Base-by-base conservation (phyloP, 2,797 vertebrate genomes). In the Halcyon badia region DNA sequence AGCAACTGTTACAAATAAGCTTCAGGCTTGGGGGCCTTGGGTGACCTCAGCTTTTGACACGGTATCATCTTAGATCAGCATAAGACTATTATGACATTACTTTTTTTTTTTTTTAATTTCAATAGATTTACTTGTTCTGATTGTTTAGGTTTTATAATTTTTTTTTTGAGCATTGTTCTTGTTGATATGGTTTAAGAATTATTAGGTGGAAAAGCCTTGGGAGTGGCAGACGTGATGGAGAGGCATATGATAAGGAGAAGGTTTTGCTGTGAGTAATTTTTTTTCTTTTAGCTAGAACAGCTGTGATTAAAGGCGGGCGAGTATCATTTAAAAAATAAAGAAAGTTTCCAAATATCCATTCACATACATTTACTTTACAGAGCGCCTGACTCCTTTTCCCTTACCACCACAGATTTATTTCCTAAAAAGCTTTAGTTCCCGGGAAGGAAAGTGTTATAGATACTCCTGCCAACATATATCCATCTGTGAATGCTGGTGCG, bases 381-480 rank as follows among this genome's bases (percentile, higher is more conserved):
- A 91, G 79, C 41, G n/a, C 25, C 26, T 93, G 76, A 83, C 44
- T 31, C 20, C 16, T 88, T 91, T 90, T 83, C 46, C 56, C 46
- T 92, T 79, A 41, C 30, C 14, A 33, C 35, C 4, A 3, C 69
- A 77, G 87, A 94, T 80, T 81, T 92, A 68, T 92, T 94, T 97
- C 76, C 65, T 81, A 49, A 90, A 96, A 94, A 62, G 28, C 51
- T 95, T 86, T 88, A 46, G 62, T 87, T 94, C 66, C 1, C 4
- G 28, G 66, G 62, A 82, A 91, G n/a, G 28, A 68, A 96, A 94
- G 80, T 31, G 93, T 93, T 95, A 62, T 35, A 95, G 85, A 79
- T 58, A 77, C 25, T 90, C 54, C 56, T 93, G 94, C 93, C 95
- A 95, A 77, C 66, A 82, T 95, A 66, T 19, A 93, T 90, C 91